Evolutionary conservation across 2,113 vertebrate genomes (phyloP).

Genomic region (Carassius gibelio): DNA sequence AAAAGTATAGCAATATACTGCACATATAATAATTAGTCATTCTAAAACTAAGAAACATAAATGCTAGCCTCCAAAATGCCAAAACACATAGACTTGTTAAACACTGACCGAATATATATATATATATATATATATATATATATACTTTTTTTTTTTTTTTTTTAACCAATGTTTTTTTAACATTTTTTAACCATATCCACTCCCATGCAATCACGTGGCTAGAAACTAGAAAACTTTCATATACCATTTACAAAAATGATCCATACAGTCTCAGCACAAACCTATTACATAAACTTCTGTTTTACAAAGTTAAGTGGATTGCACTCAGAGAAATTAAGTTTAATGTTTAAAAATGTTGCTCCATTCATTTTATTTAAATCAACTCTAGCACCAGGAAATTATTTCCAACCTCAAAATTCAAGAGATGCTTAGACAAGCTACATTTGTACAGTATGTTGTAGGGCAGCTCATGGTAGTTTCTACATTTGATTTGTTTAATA

Average conservation of each 20-base stretch:
- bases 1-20: neutral
- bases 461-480: neutral
- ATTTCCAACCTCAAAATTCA: neutral
- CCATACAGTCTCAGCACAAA: too few relatives aligned
- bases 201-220: too few relatives aligned
- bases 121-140: too few relatives aligned
- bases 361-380: neutral
- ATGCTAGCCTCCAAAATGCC: too few relatives aligned
- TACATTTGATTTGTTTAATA: neutral
- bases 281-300: too few relatives aligned
- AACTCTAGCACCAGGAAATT: neutral
- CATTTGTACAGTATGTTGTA: neutral
- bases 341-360: neutral
- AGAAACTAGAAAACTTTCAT: too few relatives aligned
- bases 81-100: too few relatives aligned
- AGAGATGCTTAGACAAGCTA: neutral
- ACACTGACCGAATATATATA: too few relatives aligned
- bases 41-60: neutral
- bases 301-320: neutral
- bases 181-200: too few relatives aligned
- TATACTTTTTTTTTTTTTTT: too few relatives aligned
- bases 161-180: too few relatives aligned
- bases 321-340: neutral
- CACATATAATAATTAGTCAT: neutral
- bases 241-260: too few relatives aligned